phyloP scores from a whole-genome alignment of 2,888 invertebrate genomes.

The Coremacera marginata region DNA sequence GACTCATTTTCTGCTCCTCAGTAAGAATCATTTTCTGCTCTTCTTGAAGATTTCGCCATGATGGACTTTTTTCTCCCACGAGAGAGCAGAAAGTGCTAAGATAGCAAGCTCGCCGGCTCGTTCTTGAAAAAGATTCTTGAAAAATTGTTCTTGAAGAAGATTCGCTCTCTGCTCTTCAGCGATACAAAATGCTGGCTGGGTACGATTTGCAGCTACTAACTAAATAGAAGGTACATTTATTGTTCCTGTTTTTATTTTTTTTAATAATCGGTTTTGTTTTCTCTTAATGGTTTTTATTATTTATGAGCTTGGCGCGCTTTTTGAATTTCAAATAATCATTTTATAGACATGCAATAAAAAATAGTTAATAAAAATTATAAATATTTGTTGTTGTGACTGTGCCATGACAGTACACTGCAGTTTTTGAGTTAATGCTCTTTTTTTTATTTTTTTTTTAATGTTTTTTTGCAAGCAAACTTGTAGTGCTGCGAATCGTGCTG shows the following conservation, averaged over 20 bases:
- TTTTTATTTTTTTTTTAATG: background rate
- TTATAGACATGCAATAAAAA: slow-evolving; percentile 21
- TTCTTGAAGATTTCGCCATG: no score
- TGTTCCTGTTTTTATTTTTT: background rate
- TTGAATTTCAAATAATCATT: background rate
- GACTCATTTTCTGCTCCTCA: no score
- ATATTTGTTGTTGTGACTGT: background rate
- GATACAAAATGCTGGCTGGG: no score
- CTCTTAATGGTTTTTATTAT: background rate
- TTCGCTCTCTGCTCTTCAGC: no score
- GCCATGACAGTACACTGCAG: background rate
- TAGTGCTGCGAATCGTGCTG: background rate
- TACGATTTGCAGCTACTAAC: no score
- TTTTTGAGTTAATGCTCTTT: background rate
- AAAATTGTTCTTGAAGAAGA: no score
- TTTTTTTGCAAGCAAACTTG: background rate
- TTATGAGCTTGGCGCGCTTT: background rate
- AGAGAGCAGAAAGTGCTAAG: no score
- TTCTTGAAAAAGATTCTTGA: no score
- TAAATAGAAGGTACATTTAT: no score
- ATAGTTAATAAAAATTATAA: slow-evolving; percentile 21
- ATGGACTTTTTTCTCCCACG: no score
- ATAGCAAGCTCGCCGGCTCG: no score
- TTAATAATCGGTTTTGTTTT: background rate
- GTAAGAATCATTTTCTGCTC: no score